Evolutionary conservation across 2,797 vertebrate species (phyloP).

Genomic region (Hoplostethus atlanticus): DNA sequence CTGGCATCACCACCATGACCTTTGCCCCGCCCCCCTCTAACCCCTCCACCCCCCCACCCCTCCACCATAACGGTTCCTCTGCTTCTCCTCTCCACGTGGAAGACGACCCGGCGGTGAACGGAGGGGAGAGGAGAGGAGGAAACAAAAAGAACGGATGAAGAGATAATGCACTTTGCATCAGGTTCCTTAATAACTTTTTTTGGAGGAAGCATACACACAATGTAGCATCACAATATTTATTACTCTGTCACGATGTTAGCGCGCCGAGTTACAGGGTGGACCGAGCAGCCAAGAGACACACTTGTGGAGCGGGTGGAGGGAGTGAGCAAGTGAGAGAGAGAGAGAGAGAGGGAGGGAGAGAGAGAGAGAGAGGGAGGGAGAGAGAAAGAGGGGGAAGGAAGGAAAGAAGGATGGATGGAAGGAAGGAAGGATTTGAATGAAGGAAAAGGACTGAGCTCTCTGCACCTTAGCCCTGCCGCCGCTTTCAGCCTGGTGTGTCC

Average conservation of each 20-base stretch:
- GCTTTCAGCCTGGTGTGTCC: conserved; percentile 77
- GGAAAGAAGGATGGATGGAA: conserved; percentile 37
- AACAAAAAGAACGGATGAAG: conserved; percentile 65
- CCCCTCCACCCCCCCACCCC: not conserved
- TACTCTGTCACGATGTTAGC: conserved; percentile 88
- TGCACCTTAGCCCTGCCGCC: conserved; percentile 85
- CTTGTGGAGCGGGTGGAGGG: conserved; percentile 74
- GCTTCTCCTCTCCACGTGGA: conserved; percentile 70
- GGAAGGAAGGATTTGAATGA: conserved; percentile 63
- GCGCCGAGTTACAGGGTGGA: conserved; percentile 86
- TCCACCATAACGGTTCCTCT: conserved; percentile 24
- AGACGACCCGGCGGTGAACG: conserved; percentile 79
- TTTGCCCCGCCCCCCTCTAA: conserved; percentile 52
- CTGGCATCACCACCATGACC: conserved; percentile 74
- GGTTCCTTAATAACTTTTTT: conserved; percentile 86
- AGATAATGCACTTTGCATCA: conserved; percentile 91
- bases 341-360: conserved; percentile 51
- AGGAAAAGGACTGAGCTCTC: conserved; percentile 81
- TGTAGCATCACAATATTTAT: conserved; percentile 93
- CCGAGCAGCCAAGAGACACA: conserved; percentile 75
- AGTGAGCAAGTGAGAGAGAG: not conserved
- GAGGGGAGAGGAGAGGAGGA: conserved; percentile 33
- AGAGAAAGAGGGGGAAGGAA: conserved; percentile 68
- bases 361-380: conserved; percentile 58
- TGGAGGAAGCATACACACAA: conserved; percentile 88